A percentile compares a stretch with the other conserved stretches of the same genome.
Evolutionary conservation across 2,888 invertebrate species (phyloP).

Genomic region (Acleris literana): DNA sequence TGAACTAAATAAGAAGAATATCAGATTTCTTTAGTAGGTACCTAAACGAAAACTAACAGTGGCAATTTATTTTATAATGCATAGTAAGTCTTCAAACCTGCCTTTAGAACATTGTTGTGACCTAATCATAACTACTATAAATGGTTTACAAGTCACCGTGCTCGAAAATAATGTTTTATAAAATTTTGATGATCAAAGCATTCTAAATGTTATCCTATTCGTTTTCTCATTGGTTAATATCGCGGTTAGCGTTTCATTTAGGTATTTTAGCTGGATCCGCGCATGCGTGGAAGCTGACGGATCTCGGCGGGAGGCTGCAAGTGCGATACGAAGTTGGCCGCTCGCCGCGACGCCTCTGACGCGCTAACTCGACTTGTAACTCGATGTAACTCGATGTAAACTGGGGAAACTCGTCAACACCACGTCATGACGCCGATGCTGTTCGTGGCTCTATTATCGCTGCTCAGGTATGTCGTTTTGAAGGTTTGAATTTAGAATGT

Average conservation of each 20-base stretch:
- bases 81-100: no score
- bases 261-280: conserved; percentile 42
- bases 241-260: conserved; percentile 43
- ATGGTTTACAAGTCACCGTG: no score
- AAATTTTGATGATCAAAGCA: no score
- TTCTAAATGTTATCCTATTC: neutral
- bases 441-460: conserved; percentile 2
- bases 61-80: no score
- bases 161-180: no score
- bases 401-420: no score
- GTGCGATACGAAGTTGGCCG: conserved; percentile 38
- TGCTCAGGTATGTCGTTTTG: conserved; percentile 17
- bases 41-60: no score
- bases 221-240: neutral
- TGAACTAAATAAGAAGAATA: no score
- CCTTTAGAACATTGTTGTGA: no score
- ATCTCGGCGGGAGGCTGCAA: conserved; percentile 28
- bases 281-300: conserved; percentile 24
- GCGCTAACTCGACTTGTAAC: conserved; percentile 45
- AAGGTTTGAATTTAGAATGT: neutral
- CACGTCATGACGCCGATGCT: conserved; percentile 8
- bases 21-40: no score
- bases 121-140: no score
- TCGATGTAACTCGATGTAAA: neutral
- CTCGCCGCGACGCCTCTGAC: conserved; percentile 55